These are phyloP conservation scores for Odocoileus hemionus DNA, from an alignment of 2,113 vertebrate species.

Conservation along the genomic window DNA sequence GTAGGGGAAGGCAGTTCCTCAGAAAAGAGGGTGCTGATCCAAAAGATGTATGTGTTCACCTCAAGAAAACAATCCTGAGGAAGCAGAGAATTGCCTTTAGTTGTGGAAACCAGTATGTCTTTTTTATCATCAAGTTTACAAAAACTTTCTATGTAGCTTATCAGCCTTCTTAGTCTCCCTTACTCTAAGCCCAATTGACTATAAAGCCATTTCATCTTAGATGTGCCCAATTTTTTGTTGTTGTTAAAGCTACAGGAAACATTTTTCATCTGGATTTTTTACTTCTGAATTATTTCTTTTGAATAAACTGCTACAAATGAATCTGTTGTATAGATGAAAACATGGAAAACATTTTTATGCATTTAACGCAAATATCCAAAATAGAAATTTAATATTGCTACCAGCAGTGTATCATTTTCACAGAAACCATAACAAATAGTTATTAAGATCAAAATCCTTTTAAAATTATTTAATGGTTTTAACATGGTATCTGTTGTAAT, in stretches of 20 bases:
- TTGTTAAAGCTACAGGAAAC: background rate
- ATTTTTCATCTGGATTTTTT: background rate
- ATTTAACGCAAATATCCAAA: slow-evolving; percentile 11
- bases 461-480: background rate
- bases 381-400: slow-evolving; percentile 24
- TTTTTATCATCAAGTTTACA: background rate
- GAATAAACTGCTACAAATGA: background rate
- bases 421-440: background rate
- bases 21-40: background rate
- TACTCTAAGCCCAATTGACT: background rate
- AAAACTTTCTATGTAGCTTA: background rate
- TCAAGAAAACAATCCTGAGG: slow-evolving; percentile 19
- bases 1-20: background rate
- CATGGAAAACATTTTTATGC: background rate
- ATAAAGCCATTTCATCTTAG: background rate
- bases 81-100: background rate
- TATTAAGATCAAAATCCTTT: background rate
- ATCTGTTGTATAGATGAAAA: background rate
- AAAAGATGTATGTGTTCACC: background rate
- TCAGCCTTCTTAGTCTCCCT: background rate
- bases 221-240: background rate
- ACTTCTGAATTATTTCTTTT: slow-evolving; percentile 20
- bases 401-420: background rate
- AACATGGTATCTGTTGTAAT: background rate
- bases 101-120: background rate